These are phyloP conservation scores for Pilophorus perplexus DNA, from an alignment of 2,888 invertebrate genomes.

Conservation along the genomic window DNA sequence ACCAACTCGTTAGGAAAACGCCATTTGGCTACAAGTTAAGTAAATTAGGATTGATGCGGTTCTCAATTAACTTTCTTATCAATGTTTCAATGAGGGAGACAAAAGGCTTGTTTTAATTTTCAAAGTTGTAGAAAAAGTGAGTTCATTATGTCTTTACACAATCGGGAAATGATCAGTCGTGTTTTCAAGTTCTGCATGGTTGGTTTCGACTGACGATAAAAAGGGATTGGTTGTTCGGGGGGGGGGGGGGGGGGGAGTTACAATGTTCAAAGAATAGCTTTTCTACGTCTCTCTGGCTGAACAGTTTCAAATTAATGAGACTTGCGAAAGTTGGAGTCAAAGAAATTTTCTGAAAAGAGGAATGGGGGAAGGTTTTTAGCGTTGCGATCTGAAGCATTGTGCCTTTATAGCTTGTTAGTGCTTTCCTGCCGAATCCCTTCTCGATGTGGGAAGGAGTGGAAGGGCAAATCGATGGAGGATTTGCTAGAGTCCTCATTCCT, in stretches of 20 bases:
- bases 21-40: constrained; percentile 3
- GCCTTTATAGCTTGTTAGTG: constrained; percentile 41
- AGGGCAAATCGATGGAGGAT: constrained; percentile 39
- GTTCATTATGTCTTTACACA: constrained; percentile 34
- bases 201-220: constrained; percentile 25
- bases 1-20: constrained; percentile 19
- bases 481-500: not conserved
- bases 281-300: constrained; percentile 9
- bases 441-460: constrained; percentile 19
- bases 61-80: not conserved
- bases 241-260: not conserved
- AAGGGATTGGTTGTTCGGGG: not conserved
- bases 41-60: constrained; percentile 3
- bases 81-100: constrained; percentile 1
- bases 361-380: constrained; percentile 26
- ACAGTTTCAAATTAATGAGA: constrained; percentile 39
- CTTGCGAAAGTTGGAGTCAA: constrained; percentile 39
- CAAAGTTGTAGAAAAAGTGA: constrained; percentile 13
- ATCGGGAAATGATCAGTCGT: constrained; percentile 29
- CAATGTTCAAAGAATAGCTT: constrained; percentile 34
- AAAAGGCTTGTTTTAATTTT: constrained; percentile 20
- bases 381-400: constrained; percentile 27
- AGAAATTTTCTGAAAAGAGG: constrained; percentile 35
- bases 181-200: constrained; percentile 36
- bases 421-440: constrained; percentile 39